A percentile compares a stretch with the other conserved stretches of the same genome.
These are phyloP conservation scores for Philereme vetulata DNA, from an alignment of 2,888 invertebrate genomes.

Conservation along the genomic window DNA sequence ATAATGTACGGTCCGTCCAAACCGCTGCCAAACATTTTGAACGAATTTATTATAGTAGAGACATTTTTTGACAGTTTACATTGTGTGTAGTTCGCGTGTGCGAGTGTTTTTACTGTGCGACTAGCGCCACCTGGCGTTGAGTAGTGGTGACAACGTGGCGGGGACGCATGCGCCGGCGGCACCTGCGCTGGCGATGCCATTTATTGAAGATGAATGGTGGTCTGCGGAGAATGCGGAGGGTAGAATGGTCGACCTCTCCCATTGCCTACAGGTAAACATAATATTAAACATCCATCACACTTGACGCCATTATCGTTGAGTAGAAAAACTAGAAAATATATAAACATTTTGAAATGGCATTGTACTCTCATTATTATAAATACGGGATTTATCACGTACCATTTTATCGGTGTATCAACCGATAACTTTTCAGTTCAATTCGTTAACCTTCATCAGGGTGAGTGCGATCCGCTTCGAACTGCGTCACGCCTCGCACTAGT, in stretches of 20 bases:
- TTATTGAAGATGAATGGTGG: constrained; percentile 98
- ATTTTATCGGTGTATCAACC: too few species aligned
- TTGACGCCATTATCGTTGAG: constrained; percentile 34
- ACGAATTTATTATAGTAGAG: constrained; percentile 78
- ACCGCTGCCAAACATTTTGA: constrained; percentile 77
- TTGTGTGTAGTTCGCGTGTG: constrained; percentile 64
- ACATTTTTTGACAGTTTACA: constrained; percentile 59
- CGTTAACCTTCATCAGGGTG: too few species aligned
- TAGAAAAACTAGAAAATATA: neutral
- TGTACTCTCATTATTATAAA: too few species aligned
- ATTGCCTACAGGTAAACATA: constrained; percentile 90
- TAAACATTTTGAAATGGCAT: too few species aligned
- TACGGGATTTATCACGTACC: too few species aligned
- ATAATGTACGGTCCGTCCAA: constrained; percentile 81
- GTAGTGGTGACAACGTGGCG: constrained; percentile 83
- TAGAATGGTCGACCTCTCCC: constrained; percentile 95
- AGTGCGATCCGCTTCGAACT: too few species aligned
- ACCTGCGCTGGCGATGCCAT: constrained; percentile 93
- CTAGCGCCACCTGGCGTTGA: constrained; percentile 70
- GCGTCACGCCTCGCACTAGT: too few species aligned
- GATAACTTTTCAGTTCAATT: too few species aligned
- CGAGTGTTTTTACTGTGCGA: constrained; percentile 56
- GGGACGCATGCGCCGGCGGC: constrained; percentile 85
- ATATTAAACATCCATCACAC: neutral
- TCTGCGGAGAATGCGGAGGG: constrained; percentile 95